Evolutionary conservation across 2,797 vertebrate genomes (phyloP).

Genomic region (Halcyon leucocephala): DNA sequence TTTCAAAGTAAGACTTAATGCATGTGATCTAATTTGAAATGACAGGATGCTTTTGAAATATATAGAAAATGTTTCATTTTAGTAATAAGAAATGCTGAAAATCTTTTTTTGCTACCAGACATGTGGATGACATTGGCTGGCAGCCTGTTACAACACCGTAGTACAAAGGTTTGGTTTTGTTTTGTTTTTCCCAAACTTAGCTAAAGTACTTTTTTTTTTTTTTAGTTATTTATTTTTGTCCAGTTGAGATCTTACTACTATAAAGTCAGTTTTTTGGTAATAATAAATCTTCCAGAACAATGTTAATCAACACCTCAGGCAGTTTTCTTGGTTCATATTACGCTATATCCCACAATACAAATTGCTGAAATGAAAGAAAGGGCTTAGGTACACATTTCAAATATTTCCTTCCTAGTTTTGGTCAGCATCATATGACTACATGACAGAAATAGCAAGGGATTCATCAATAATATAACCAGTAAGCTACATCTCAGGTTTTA

Average conservation of each 20-base stretch:
- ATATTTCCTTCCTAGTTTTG: slow-evolving; percentile 30
- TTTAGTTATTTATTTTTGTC: background rate
- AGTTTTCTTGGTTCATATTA: background rate
- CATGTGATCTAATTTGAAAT: background rate
- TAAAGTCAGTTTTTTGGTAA: background rate
- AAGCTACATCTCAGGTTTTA: background rate
- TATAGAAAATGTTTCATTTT: background rate
- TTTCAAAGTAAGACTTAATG: background rate
- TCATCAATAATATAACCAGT: background rate
- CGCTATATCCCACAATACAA: background rate
- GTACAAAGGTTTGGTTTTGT: background rate
- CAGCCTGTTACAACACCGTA: background rate
- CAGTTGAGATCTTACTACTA: background rate
- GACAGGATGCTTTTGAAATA: background rate
- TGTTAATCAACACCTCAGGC: background rate
- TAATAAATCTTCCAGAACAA: background rate
- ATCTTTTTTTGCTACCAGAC: background rate
- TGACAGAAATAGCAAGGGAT: background rate
- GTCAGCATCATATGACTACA: background rate
- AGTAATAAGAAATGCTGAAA: background rate
- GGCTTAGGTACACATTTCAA: background rate
- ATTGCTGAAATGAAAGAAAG: background rate
- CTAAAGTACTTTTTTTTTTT: background rate
- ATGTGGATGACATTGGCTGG: background rate
- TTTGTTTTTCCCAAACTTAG: background rate